These are phyloP conservation scores for Drosophila anceps DNA, from an alignment of 2,888 invertebrate species.

Conservation along the genomic window DNA sequence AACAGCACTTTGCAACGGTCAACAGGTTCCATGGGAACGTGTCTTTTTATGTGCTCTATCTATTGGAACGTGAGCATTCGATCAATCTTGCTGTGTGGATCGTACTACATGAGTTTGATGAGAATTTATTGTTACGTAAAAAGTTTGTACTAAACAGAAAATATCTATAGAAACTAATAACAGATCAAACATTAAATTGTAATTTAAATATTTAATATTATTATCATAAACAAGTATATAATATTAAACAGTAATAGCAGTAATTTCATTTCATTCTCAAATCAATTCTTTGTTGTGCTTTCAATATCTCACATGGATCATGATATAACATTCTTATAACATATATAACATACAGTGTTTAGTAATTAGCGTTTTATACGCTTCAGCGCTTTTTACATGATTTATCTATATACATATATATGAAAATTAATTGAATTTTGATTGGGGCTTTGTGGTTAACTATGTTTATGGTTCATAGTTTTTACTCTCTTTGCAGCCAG, in stretches of 20 bases:
- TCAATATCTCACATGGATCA: neutral
- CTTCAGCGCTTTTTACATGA: conserved; percentile 8
- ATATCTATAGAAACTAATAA: neutral
- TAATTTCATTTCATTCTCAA: neutral
- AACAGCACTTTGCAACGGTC: conserved; percentile 38
- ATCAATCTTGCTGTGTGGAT: neutral
- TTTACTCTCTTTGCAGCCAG: conserved; percentile 16
- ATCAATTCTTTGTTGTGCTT: no score
- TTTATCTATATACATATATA: neutral
- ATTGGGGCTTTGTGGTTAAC: conserved; percentile 23
- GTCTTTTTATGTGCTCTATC: neutral
- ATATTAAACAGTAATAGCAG: neutral
- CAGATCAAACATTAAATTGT: no score
- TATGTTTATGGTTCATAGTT: conserved; percentile 16
- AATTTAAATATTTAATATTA: no score
- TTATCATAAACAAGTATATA: neutral
- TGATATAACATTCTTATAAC: conserved; percentile 45
- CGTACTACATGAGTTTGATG: neutral
- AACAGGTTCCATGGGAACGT: conserved; percentile 26
- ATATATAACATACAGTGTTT: neutral
- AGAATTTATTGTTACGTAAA: neutral
- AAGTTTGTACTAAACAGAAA: neutral
- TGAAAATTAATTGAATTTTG: conserved; percentile 16
- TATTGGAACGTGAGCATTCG: neutral
- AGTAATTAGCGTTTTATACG: neutral